phyloP scores from a whole-genome alignment of 2,797 vertebrate genomes.

The Syncerus caffer region DNA sequence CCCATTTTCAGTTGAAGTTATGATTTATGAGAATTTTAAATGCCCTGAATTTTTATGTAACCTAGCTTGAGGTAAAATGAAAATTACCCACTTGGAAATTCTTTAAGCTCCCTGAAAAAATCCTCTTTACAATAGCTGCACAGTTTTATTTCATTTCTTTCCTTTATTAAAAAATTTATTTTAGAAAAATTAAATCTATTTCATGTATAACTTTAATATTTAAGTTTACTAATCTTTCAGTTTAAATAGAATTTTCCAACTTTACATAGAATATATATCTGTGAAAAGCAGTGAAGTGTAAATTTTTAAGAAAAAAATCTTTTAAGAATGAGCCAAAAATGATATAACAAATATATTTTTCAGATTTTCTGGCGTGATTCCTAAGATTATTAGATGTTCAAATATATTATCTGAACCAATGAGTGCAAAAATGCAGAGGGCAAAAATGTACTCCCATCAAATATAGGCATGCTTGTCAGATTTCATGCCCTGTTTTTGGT shows the following conservation, averaged over 20 bases:
- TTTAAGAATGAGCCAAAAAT: neutral
- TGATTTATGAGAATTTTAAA: conserved; percentile 5
- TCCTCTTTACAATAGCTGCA: neutral
- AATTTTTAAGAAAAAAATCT: neutral
- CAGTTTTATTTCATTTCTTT: neutral
- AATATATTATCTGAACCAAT: neutral
- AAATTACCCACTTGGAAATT: conserved; percentile 18
- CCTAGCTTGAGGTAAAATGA: conserved; percentile 9
- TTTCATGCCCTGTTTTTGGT: neutral
- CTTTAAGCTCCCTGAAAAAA: neutral
- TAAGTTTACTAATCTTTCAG: neutral
- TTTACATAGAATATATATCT: neutral
- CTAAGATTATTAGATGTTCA: neutral
- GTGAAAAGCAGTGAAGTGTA: neutral
- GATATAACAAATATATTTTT: neutral
- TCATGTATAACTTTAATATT: neutral
- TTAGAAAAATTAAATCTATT: neutral
- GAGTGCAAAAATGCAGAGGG: neutral
- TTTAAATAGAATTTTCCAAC: neutral
- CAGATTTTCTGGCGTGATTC: neutral
- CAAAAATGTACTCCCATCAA: neutral
- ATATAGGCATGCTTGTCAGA: neutral
- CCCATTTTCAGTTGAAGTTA: neutral
- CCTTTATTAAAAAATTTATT: neutral
- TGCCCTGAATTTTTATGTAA: conserved; percentile 17